These are phyloP conservation scores for Gallinago solitaria DNA, from an alignment of 2,797 vertebrate species.

Conservation along the genomic window DNA sequence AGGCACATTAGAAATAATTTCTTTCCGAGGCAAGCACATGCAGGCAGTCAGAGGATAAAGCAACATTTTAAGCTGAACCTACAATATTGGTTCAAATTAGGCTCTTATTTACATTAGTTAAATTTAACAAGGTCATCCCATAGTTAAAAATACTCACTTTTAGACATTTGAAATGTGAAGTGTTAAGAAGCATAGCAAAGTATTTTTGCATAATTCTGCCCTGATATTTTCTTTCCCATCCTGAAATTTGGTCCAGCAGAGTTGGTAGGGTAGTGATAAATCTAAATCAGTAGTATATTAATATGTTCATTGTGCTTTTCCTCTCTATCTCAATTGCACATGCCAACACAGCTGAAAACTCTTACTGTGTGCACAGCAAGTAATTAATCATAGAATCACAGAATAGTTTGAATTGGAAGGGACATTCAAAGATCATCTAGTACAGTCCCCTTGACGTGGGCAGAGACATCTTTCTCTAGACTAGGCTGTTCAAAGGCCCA, in stretches of 20 bases:
- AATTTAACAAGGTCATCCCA: neutral
- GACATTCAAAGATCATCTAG: neutral
- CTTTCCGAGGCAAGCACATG: neutral
- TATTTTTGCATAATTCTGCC: neutral
- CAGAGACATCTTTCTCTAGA: neutral
- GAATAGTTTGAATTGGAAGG: neutral
- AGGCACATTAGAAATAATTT: neutral
- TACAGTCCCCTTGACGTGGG: accelerated
- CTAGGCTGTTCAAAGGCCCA: neutral
- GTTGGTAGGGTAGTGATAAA: neutral
- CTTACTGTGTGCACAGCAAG: neutral
- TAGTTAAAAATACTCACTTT: neutral
- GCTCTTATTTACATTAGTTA: neutral
- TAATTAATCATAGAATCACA: neutral
- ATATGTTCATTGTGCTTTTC: neutral
- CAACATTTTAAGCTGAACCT: neutral
- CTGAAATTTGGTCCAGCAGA: neutral
- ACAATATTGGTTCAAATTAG: neutral
- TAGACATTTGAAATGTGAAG: neutral
- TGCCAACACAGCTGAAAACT: neutral
- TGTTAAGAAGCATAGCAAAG: neutral
- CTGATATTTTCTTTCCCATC: neutral
- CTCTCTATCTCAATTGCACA: neutral
- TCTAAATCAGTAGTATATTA: neutral
- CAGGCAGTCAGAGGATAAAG: neutral